Conservation (phyloP, 2,888 invertebrate species). For the Acheta domesticus region DNA sequence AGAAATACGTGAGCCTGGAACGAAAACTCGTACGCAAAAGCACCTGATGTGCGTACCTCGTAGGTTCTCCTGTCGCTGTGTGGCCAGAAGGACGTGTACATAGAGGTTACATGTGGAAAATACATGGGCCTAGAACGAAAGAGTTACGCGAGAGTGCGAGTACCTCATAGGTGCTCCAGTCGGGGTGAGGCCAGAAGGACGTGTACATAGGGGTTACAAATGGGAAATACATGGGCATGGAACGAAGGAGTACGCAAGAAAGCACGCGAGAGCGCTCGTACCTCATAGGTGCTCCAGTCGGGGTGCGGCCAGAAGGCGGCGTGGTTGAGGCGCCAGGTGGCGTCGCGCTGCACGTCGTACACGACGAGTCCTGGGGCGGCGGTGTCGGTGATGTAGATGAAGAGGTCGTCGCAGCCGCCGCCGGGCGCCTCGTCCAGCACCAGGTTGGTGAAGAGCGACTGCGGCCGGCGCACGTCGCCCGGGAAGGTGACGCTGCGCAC, state of each 20-base stretch:
- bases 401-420: slow-evolving; percentile 69
- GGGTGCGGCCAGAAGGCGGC: slow-evolving; percentile 85
- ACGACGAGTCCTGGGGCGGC: slow-evolving; percentile 65
- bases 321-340: slow-evolving; percentile 76
- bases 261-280: slow-evolving; percentile 33
- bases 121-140: not conserved
- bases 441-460: slow-evolving; percentile 73
- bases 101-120: not conserved
- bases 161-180: slow-evolving; percentile 66
- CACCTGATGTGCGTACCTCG: too few species aligned
- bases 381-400: slow-evolving; percentile 77
- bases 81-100: not conserved
- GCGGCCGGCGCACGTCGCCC: slow-evolving; percentile 55
- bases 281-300: slow-evolving; percentile 67
- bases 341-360: slow-evolving; percentile 69
- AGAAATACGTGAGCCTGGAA: too few species aligned
- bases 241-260: not conserved
- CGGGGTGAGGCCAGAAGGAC: slow-evolving; percentile 67
- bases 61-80: not conserved
- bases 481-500: slow-evolving; percentile 68
- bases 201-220: not conserved
- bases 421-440: slow-evolving; percentile 63
- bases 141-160: slow-evolving; percentile 26
- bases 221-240: not conserved
- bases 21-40: too few species aligned